Evolutionary conservation across 2,113 vertebrate genomes (phyloP).

Genomic region (Xerus inauris): DNA sequence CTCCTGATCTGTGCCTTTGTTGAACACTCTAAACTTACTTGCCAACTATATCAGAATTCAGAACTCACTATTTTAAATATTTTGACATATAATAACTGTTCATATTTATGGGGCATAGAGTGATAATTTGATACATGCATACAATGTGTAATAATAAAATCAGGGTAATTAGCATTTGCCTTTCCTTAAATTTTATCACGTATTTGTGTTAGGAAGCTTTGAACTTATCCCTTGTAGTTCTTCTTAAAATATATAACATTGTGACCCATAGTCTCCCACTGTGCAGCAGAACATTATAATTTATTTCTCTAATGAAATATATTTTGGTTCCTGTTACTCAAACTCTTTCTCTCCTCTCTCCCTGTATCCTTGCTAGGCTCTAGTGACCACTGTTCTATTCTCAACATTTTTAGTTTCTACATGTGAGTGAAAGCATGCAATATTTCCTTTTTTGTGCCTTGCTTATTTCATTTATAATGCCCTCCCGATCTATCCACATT

Average conservation of each 20-base stretch:
- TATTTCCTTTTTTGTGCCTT: background rate
- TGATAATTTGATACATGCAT: background rate
- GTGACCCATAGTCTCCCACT: background rate
- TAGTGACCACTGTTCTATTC: background rate
- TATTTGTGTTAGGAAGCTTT: background rate
- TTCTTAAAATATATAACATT: background rate
- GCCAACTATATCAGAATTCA: background rate
- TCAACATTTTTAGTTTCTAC: background rate
- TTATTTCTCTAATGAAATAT: background rate
- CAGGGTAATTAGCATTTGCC: background rate
- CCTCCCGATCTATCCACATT: background rate
- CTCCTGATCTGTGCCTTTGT: background rate
- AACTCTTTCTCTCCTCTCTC: background rate
- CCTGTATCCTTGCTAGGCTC: background rate
- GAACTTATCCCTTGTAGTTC: background rate
- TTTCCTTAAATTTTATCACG: background rate
- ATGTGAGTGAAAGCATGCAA: background rate
- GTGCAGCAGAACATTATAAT: too few relatives aligned
- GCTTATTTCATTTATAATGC: background rate
- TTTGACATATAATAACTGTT: background rate
- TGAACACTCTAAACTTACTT: background rate
- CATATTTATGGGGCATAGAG: background rate
- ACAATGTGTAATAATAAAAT: background rate
- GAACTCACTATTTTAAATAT: background rate
- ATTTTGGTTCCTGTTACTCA: background rate